Percentiles rank a stretch among this genome's conserved stretches.
Conservation (phyloP, 2,797 vertebrate genomes). For the Pogoniulus pusillus region DNA sequence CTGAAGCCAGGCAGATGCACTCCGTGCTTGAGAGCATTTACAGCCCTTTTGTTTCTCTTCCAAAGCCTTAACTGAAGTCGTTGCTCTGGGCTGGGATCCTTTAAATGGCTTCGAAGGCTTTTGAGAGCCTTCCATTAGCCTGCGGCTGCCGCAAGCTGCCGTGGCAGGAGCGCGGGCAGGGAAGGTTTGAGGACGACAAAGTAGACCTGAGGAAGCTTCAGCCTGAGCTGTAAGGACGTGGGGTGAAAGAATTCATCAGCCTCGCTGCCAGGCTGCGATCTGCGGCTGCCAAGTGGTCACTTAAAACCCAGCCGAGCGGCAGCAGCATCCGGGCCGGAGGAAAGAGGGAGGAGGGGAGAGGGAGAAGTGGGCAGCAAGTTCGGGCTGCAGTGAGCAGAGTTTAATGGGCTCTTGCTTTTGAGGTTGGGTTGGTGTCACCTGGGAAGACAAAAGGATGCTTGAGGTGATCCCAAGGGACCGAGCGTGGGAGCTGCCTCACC, state of each 20-base stretch:
- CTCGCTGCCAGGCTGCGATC: not conserved
- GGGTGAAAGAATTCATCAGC: not conserved
- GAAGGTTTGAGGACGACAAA: rapidly evolving
- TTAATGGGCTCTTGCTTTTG: not conserved
- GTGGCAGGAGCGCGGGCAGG: not conserved
- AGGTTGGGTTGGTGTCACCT: not conserved
- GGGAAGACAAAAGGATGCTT: not conserved
- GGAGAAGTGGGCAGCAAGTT: not conserved
- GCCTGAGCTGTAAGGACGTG: not conserved
- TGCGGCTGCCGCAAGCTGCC: not conserved
- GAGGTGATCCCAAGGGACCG: not conserved
- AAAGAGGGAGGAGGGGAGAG: not conserved
- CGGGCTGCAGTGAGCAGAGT: not conserved
- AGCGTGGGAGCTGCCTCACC: not conserved
- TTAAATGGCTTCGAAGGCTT: not conserved
- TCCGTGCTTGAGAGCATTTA: constrained; percentile 5
- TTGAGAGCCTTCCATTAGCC: not conserved
- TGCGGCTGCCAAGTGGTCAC: not conserved
- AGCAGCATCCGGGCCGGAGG: rapidly evolving
- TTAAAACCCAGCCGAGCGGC: not conserved
- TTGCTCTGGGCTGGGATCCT: constrained; percentile 3
- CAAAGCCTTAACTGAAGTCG: constrained; percentile 31
- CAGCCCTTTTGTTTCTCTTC: constrained; percentile 7
- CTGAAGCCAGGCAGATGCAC: not conserved
- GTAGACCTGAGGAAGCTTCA: not conserved